These are phyloP conservation scores for Eucera pruinosa DNA, from an alignment of 2,888 invertebrate species.

Conservation along the genomic window DNA sequence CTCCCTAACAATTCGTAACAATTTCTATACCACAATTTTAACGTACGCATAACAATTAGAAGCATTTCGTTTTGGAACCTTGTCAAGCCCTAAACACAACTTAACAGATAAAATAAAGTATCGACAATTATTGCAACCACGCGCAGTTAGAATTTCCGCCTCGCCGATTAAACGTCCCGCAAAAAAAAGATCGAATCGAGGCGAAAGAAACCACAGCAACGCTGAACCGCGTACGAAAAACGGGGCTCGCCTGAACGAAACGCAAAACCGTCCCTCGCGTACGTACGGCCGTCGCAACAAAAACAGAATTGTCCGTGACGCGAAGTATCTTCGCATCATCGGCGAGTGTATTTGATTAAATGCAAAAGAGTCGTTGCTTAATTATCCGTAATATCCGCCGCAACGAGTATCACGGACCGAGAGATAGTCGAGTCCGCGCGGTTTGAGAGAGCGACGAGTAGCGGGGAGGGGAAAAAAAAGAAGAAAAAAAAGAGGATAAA, in stretches of 20 bases:
- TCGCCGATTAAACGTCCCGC: too few relatives aligned
- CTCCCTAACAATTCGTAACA: too few relatives aligned
- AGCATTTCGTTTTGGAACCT: too few relatives aligned
- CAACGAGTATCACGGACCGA: slow-evolving; percentile 68
- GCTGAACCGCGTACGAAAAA: too few relatives aligned
- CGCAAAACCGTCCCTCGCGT: slow-evolving; percentile 46
- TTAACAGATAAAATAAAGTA: too few relatives aligned
- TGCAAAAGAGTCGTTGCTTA: slow-evolving; percentile 66
- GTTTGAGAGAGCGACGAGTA: slow-evolving; percentile 63
- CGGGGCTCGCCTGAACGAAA: slow-evolving; percentile 11
- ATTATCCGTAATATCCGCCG: slow-evolving; percentile 71
- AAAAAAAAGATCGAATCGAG: too few relatives aligned
- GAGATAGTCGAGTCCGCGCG: slow-evolving; percentile 55
- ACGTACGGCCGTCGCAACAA: slow-evolving; percentile 27
- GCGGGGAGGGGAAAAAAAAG: neutral
- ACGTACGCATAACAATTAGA: too few relatives aligned
- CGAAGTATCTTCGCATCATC: slow-evolving; percentile 51
- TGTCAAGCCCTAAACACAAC: too few relatives aligned
- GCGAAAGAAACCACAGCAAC: too few relatives aligned
- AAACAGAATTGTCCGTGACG: slow-evolving; percentile 54
- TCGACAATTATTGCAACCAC: too few relatives aligned
- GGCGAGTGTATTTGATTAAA: slow-evolving; percentile 66
- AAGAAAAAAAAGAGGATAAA: slow-evolving; percentile 30
- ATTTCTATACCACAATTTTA: too few relatives aligned
- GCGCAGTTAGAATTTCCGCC: too few relatives aligned